Conservation (phyloP, 2,888 invertebrate species). For the Troides oblongomaculatus region DNA sequence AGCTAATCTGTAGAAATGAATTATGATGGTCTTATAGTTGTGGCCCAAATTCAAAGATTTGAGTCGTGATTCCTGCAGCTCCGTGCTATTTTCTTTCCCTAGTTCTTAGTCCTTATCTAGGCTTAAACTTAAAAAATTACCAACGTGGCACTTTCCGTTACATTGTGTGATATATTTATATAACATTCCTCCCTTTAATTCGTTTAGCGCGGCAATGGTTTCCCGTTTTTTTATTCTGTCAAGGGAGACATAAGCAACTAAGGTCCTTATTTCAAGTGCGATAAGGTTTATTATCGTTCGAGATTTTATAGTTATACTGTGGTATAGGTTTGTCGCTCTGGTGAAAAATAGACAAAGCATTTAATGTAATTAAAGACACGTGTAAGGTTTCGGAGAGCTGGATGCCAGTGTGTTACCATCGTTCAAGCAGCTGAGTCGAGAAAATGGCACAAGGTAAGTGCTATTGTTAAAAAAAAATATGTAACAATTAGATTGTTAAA, state of each 20-base stretch:
- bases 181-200: slow-evolving; percentile 29
- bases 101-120: not conserved
- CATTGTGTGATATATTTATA: not conserved
- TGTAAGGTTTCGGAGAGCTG: slow-evolving; percentile 45
- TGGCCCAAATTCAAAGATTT: not conserved
- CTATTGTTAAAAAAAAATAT: slow-evolving; percentile 3
- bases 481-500: slow-evolving; percentile 5
- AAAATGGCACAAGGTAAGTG: slow-evolving; percentile 44
- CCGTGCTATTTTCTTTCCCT: too few species aligned
- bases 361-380: slow-evolving; percentile 51
- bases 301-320: slow-evolving; percentile 2
- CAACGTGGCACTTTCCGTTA: not conserved
- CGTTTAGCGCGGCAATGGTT: slow-evolving; percentile 22
- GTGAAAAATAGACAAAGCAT: slow-evolving; percentile 45
- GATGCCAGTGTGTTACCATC: slow-evolving; percentile 42
- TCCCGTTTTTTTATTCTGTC: not conserved
- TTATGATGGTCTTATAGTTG: not conserved
- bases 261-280: not conserved
- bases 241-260: not conserved
- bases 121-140: not conserved
- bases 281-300: slow-evolving; percentile 21
- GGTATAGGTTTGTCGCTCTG: slow-evolving; percentile 7
- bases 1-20: not conserved
- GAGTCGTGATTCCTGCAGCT: not conserved
- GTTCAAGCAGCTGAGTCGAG: slow-evolving; percentile 35